Percentiles rank a stretch among this genome's conserved stretches.
Conservation (phyloP, 2,113 vertebrate genomes). For the Sinocyclocheilus grahami region DNA sequence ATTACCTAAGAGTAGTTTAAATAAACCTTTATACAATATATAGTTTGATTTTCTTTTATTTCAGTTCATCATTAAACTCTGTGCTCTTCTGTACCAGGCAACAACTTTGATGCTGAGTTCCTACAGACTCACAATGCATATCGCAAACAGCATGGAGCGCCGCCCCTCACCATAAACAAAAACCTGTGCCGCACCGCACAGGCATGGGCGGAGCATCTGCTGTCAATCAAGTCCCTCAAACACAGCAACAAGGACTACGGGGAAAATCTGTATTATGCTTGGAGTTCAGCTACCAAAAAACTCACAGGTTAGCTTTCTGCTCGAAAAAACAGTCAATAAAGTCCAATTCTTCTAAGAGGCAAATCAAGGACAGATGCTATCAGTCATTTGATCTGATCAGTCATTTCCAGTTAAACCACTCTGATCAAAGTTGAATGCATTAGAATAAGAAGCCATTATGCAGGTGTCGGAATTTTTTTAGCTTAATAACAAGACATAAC, state of each 20-base stretch:
- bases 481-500: not conserved
- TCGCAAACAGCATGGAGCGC: constrained; percentile 60
- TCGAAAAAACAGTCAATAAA: not conserved
- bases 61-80: not conserved
- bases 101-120: constrained; percentile 59
- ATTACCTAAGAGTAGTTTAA: not conserved
- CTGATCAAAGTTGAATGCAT: not conserved
- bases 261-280: constrained; percentile 68
- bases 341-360: not conserved
- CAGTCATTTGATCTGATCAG: not conserved
- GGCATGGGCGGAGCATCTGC: constrained; percentile 66
- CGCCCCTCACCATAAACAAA: constrained; percentile 56
- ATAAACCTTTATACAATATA: not conserved
- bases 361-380: not conserved
- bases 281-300: constrained; percentile 56
- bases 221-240: constrained; percentile 55
- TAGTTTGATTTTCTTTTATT: not conserved
- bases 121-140: constrained; percentile 63
- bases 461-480: not conserved
- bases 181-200: constrained; percentile 58
- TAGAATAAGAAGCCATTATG: not conserved
- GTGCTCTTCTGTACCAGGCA: constrained; percentile 11
- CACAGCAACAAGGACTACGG: constrained; percentile 63
- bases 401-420: not conserved
- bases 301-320: constrained; percentile 25